Evolutionary conservation across 2,113 vertebrate species (phyloP).

Genomic region (Semicossyphus pulcher): DNA sequence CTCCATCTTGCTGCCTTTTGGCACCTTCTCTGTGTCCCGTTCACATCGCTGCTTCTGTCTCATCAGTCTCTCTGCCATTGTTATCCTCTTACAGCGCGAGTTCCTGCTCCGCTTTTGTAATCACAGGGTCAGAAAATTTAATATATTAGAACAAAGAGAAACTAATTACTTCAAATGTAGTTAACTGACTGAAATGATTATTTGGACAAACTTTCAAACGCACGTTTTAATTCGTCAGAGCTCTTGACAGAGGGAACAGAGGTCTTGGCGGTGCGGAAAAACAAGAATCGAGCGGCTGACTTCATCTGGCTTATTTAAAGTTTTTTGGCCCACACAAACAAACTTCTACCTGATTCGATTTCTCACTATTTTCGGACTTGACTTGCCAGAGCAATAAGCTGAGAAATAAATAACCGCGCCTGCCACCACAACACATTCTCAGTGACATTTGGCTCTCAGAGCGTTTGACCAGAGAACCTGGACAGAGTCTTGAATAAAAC

Average conservation of each 20-base stretch:
- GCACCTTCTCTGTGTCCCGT: constrained; percentile 6
- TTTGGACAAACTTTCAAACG: background rate
- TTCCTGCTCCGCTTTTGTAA: background rate
- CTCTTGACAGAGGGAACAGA: background rate
- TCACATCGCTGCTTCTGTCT: constrained; percentile 11
- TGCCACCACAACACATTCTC: background rate
- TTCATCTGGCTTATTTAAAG: background rate
- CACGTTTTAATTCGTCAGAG: constrained; percentile 12
- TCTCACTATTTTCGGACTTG: background rate
- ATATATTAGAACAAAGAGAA: constrained; percentile 9
- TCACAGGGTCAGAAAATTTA: background rate
- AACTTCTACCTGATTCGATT: constrained; percentile 17
- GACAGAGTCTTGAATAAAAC: constrained; percentile 50
- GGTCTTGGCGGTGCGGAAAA: too few species aligned
- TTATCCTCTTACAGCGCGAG: background rate
- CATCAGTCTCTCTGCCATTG: background rate
- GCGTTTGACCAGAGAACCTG: constrained; percentile 42
- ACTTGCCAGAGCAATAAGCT: constrained; percentile 10
- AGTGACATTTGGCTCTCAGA: constrained; percentile 43
- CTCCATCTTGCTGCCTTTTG: constrained; percentile 30
- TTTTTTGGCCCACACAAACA: background rate
- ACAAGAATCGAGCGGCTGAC: too few species aligned
- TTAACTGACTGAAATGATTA: background rate
- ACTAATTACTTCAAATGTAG: background rate
- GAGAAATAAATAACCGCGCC: constrained; percentile 29